Percentiles rank a stretch among this genome's conserved stretches.
Evolutionary conservation across 2,888 invertebrate genomes (phyloP).

Genomic region (Ditula angustiorana): DNA sequence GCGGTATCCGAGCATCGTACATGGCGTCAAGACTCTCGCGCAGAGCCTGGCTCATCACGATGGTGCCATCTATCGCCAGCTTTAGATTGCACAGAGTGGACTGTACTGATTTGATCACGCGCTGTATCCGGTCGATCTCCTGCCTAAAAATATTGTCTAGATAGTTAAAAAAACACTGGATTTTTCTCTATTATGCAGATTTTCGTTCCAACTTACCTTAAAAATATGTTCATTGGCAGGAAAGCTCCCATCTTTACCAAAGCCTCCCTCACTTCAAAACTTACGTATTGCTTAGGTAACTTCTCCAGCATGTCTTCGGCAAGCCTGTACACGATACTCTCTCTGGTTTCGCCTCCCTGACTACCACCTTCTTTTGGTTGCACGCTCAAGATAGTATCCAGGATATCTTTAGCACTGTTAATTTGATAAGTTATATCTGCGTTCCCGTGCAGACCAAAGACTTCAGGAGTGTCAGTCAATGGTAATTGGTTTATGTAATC

Average conservation of each 20-base stretch:
- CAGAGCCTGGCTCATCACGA: conserved; percentile 97
- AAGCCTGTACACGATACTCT: conserved; percentile 95
- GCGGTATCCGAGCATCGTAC: conserved; percentile 98
- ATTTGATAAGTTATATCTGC: conserved; percentile 99
- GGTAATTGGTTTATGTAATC: conserved; percentile 95
- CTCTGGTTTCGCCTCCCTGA: conserved; percentile 96
- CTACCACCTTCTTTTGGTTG: conserved; percentile 98
- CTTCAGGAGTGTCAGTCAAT: conserved; percentile 95
- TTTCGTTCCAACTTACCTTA: conserved; percentile 78
- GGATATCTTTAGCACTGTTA: conserved; percentile 96
- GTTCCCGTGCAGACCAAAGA: conserved; percentile 98
- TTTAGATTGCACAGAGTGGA: conserved; percentile 95
- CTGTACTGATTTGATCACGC: conserved; percentile 92
- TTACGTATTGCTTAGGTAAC: conserved; percentile 93
- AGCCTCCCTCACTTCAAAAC: conserved; percentile 95
- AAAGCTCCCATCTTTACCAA: conserved; percentile 96
- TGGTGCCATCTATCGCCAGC: conserved; percentile 98
- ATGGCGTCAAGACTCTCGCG: conserved; percentile 96
- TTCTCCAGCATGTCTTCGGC: conserved; percentile 95
- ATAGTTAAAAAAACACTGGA: too few relatives aligned
- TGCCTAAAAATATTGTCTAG: conserved; percentile 77
- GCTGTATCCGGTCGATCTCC: conserved; percentile 93
- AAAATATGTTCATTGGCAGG: conserved; percentile 98
- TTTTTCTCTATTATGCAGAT: too few relatives aligned
- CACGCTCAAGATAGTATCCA: conserved; percentile 97